A percentile compares a stretch with the other conserved stretches of the same genome.
Conservation (phyloP, 1,140 invertebrate genomes). For the Lasaia peninsularis region DNA sequence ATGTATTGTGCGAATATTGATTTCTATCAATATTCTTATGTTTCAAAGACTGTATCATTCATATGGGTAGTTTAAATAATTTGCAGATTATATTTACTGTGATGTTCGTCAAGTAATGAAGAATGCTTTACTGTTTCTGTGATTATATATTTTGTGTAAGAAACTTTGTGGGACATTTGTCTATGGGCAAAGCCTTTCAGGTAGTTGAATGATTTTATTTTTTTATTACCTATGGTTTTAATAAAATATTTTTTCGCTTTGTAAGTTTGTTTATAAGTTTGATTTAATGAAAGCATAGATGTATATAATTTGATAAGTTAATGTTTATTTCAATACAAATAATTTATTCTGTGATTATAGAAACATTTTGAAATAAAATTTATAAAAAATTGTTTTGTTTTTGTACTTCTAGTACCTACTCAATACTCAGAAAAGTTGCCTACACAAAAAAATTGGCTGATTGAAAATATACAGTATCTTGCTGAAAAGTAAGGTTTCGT, state of each 20-base stretch:
- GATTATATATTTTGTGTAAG: slow-evolving; percentile 65
- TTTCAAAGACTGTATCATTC: too few relatives aligned
- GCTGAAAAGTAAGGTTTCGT: too few relatives aligned
- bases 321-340: slow-evolving; percentile 44
- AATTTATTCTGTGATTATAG: slow-evolving; percentile 64
- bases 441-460: not conserved
- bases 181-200: slow-evolving; percentile 27
- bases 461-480: too few relatives aligned
- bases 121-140: slow-evolving; percentile 74
- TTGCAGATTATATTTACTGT: slow-evolving; percentile 62
- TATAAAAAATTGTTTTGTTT: not conserved
- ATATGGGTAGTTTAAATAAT: slow-evolving; percentile 27
- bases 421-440: not conserved
- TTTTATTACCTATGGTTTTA: slow-evolving; percentile 30
- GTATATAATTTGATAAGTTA: slow-evolving; percentile 29
- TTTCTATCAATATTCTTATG: not conserved
- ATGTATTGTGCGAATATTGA: slow-evolving; percentile 9
- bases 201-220: slow-evolving; percentile 31
- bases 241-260: slow-evolving; percentile 17
- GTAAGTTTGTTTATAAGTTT: slow-evolving; percentile 14
- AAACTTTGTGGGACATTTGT: slow-evolving; percentile 33
- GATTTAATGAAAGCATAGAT: slow-evolving; percentile 13
- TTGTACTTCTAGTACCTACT: not conserved
- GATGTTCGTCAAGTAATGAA: slow-evolving; percentile 64
- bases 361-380: slow-evolving; percentile 27